phyloP scores from a whole-genome alignment of 2,797 vertebrate genomes.

The Melanotaenia pygmaea region DNA sequence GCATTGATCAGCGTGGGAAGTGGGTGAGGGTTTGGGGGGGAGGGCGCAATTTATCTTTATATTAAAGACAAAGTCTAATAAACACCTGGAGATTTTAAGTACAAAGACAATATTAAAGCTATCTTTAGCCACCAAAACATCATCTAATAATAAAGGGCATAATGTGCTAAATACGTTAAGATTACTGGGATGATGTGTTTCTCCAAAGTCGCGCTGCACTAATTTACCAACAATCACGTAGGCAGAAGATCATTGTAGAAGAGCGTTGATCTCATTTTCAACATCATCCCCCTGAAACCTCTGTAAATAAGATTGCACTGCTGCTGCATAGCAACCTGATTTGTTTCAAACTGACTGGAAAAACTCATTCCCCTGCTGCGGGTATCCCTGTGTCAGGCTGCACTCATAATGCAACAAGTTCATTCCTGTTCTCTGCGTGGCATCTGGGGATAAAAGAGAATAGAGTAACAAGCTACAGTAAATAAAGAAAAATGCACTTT shows the following conservation, averaged over 20 bases:
- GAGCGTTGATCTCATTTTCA: constrained; percentile 25
- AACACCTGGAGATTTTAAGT: neutral
- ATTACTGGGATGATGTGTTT: constrained; percentile 1
- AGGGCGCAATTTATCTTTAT: neutral
- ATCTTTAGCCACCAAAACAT: constrained; percentile 1
- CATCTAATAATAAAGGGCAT: neutral
- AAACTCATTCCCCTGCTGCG: constrained; percentile 20
- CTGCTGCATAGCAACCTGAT: constrained; percentile 31
- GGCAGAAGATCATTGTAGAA: constrained; percentile 24
- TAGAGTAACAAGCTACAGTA: constrained; percentile 1
- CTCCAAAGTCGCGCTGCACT: constrained; percentile 26
- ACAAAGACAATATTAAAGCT: neutral
- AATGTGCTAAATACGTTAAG: neutral
- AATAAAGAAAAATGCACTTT: neutral
- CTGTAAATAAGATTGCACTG: constrained; percentile 23
- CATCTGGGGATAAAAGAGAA: neutral
- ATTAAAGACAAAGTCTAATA: neutral
- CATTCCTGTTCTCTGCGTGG: neutral
- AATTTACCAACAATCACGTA: constrained; percentile 31
- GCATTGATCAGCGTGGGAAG: constrained; percentile 32
- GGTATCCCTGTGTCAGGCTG: constrained; percentile 4
- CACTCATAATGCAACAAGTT: constrained; percentile 20
- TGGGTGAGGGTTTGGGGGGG: neutral
- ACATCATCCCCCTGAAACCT: constrained; percentile 3
- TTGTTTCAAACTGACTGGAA: constrained; percentile 33